These are phyloP conservation scores for Elanus axillaris DNA, from an alignment of 2,113 vertebrate species.

Conservation along the genomic window DNA sequence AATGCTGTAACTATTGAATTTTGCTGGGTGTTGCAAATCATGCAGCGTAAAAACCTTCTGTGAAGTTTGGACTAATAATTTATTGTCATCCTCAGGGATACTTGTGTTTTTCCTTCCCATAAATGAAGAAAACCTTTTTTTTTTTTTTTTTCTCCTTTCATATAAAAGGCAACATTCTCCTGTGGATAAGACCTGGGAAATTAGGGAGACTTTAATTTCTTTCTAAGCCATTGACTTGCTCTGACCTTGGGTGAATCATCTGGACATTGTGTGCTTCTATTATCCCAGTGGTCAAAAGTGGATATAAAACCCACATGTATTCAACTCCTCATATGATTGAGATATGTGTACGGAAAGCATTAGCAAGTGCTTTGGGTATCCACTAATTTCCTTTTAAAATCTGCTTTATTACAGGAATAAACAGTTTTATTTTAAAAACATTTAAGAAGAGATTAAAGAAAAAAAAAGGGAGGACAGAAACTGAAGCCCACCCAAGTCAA, in stretches of 20 bases:
- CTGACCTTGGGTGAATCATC: neutral
- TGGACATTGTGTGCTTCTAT: neutral
- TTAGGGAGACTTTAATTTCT: neutral
- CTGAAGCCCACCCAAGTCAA: neutral
- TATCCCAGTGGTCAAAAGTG: neutral
- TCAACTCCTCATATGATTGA: neutral
- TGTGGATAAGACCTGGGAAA: neutral
- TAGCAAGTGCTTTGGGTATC: neutral
- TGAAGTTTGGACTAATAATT: conserved; percentile 54
- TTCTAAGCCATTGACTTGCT: neutral
- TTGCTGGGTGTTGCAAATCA: conserved; percentile 31
- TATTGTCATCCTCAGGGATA: conserved; percentile 25
- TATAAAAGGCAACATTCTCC: neutral
- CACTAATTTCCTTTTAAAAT: neutral
- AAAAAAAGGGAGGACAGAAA: neutral
- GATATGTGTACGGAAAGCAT: neutral
- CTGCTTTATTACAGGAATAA: neutral
- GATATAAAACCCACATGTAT: neutral
- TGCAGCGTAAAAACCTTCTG: conserved; percentile 41
- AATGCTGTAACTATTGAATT: neutral
- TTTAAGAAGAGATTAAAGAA: neutral
- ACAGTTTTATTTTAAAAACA: neutral
- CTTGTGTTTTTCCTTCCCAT: conserved; percentile 1
- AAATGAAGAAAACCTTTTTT: conserved; percentile 18
- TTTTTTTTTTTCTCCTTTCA: neutral